These are phyloP conservation scores for Frieseomelitta varia DNA, from an alignment of 1,140 invertebrate species.

Conservation along the genomic window DNA sequence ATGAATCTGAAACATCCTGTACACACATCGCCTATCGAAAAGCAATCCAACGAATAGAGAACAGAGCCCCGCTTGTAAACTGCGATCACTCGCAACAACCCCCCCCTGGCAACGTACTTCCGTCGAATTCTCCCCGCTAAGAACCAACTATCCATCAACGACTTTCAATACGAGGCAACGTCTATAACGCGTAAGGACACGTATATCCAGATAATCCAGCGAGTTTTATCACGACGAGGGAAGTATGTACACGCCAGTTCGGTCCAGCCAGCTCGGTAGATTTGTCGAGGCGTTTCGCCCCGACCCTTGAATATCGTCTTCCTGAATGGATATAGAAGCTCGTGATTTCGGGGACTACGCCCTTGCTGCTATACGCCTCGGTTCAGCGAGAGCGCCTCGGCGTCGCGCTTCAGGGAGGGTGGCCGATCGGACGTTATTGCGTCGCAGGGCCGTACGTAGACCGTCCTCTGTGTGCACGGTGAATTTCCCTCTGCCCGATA, in stretches of 20 bases:
- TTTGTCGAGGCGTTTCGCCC: constrained; percentile 29
- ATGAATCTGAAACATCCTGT: background rate
- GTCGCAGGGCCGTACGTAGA: constrained; percentile 14
- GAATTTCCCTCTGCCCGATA: constrained; percentile 35
- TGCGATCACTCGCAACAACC: background rate
- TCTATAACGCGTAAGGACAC: background rate
- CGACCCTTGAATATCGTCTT: constrained; percentile 35
- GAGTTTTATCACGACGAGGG: constrained; percentile 26
- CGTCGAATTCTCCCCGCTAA: background rate
- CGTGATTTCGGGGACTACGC: constrained; percentile 40
- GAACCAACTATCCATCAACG: background rate
- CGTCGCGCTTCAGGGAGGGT: background rate
- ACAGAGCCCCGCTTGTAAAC: background rate
- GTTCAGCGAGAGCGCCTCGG: too few species aligned
- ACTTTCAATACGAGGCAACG: constrained; percentile 19
- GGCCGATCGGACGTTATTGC: constrained; percentile 39
- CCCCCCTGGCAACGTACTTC: background rate
- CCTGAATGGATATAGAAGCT: constrained; percentile 28
- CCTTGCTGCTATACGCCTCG: background rate
- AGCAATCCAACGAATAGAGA: background rate
- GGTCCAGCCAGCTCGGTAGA: background rate
- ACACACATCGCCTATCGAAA: too few species aligned
- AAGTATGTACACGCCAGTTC: too few species aligned
- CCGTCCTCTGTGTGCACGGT: background rate
- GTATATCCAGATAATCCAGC: constrained; percentile 11